Conservation (phyloP, 2,888 invertebrate species). For the Fragum sueziense region DNA sequence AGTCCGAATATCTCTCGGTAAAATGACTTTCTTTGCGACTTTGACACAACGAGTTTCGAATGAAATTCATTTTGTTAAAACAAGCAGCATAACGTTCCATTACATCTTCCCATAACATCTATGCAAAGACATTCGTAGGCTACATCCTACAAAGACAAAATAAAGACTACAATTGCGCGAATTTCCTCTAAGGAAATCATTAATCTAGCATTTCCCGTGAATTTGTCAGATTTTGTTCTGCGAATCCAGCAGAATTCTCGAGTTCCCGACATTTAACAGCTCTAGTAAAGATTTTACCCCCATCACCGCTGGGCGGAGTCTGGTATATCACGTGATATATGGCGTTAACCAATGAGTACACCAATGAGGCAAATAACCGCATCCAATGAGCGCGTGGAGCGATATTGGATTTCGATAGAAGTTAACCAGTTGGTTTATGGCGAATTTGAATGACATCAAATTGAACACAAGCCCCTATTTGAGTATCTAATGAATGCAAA, state of each 20-base stretch:
- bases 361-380: background rate
- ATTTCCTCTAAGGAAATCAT: background rate
- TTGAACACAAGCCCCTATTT: constrained; percentile 24
- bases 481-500: constrained; percentile 52
- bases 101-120: no score
- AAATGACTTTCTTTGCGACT: no score
- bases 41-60: no score
- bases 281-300: background rate
- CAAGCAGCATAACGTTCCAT: no score
- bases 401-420: constrained; percentile 26
- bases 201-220: background rate
- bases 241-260: background rate
- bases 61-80: no score
- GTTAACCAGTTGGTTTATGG: constrained; percentile 46
- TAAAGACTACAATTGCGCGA: background rate
- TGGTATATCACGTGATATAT: constrained; percentile 13
- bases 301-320: constrained; percentile 10
- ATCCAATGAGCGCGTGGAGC: constrained; percentile 5
- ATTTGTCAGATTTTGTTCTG: background rate
- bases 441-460: constrained; percentile 48
- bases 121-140: background rate
- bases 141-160: background rate
- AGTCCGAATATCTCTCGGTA: no score
- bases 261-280: background rate
- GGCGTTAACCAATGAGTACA: constrained; percentile 6